Evolutionary conservation across 2,797 vertebrate genomes (phyloP).

Genomic region (Clarias pachynema): DNA sequence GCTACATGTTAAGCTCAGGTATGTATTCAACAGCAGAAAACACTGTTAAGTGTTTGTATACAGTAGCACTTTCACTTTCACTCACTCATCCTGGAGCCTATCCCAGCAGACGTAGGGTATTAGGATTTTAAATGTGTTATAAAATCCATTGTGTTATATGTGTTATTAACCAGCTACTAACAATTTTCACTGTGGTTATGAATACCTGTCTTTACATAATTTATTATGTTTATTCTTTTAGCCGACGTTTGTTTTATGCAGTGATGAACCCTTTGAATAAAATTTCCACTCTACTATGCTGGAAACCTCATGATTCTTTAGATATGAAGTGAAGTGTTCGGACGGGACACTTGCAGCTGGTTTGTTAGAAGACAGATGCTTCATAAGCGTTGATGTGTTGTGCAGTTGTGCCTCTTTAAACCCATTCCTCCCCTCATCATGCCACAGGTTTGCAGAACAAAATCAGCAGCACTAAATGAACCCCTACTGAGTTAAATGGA

Average conservation of each 20-base stretch:
- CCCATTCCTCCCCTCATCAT: neutral
- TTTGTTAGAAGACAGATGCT: neutral
- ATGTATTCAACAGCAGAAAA: neutral
- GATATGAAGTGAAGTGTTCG: neutral
- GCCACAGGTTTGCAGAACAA: slow-evolving; percentile 16
- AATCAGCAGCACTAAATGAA: slow-evolving; percentile 27
- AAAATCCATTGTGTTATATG: no score
- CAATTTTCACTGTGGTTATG: neutral
- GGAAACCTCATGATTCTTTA: neutral
- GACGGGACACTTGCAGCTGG: neutral
- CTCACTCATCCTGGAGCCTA: no score
- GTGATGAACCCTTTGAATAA: neutral
- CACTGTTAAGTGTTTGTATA: neutral
- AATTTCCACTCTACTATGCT: neutral
- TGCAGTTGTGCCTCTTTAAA: neutral
- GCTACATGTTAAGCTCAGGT: neutral
- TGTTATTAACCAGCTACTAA: no score
- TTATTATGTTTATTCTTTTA: neutral
- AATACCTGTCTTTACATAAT: neutral
- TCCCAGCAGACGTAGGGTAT: no score
- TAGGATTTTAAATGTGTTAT: no score
- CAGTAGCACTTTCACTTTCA: neutral
- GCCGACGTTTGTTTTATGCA: neutral
- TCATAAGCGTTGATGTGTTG: neutral
- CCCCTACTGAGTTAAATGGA: slow-evolving; percentile 29